Base-by-base conservation (phyloP, 2,888 invertebrate genomes). In the Macrosiphum euphorbiae region DNA sequence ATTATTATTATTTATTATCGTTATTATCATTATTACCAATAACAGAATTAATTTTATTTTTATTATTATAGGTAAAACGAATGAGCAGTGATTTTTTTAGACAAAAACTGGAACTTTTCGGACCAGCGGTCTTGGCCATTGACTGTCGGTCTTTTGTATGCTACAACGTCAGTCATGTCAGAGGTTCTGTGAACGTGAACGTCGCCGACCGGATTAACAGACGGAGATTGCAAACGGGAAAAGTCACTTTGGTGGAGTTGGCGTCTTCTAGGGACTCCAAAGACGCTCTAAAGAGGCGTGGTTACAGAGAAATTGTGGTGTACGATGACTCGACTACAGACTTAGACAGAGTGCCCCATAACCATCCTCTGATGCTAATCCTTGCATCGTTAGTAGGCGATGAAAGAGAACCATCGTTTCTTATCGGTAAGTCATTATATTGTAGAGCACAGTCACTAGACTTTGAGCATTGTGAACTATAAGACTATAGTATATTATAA, bases 181-280 rank as follows among this genome's bases (percentile, higher is more conserved):
- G 96, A 94, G 97, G 97, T 84, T 97, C 97, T 50, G 96, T 97
- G 95, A 97, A 97, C 96, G 96, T 97, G 94, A 97, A 97, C 95
- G 97, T 97, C 95, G 96, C 97, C 67, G 97, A 97, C 95, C 96
- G 97, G 89, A 97, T 97, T 95, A 97, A 97, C 95, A 96, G 97
- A 94, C 96, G 97, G 95, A 96, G 97, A 55, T 96, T 97, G 95
- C 97, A 97, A 95, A 96, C 97, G 95, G 97, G 97, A 26, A 97
- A 97, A 95, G 97, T 97, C 24, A 96, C 96, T 7, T 95, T 97
- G 47, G 97, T 97, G 91, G 97, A 97, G 95, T 96, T 97, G 94
- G 97, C 97, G 55, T 96, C 97, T 50, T 96, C 97, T 13, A 96
- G 96, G 91, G 97, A 97, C 95, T 97, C 97, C 94, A 97, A 97